Conservation (phyloP, 2,888 invertebrate species). For the Hymenopus coronatus region DNA sequence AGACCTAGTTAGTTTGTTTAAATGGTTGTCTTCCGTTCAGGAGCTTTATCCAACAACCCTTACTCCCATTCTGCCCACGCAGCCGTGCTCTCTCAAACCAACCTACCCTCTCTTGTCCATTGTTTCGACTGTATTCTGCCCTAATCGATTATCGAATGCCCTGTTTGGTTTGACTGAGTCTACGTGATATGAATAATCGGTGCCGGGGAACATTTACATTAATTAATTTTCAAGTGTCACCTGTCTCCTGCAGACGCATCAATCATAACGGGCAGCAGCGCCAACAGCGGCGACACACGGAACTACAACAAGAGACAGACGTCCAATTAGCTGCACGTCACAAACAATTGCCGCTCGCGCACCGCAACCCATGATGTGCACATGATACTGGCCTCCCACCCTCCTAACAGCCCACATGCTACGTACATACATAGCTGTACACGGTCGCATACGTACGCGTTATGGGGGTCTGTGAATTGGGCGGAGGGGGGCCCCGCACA, state of each 20-base stretch:
- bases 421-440: not conserved
- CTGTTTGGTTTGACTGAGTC: slow-evolving; percentile 24
- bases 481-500: too few species aligned
- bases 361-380: slow-evolving; percentile 24
- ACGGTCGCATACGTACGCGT: not conserved
- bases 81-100: not conserved
- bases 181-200: slow-evolving; percentile 27
- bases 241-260: slow-evolving; percentile 30
- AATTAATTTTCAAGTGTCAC: slow-evolving; percentile 33
- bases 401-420: not conserved
- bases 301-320: slow-evolving; percentile 22
- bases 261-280: slow-evolving; percentile 27
- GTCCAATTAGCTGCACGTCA: slow-evolving; percentile 31
- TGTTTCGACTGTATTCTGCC: slow-evolving; percentile 13
- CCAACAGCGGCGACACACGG: slow-evolving; percentile 22
- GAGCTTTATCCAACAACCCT: not conserved
- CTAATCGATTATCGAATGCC: slow-evolving; percentile 27
- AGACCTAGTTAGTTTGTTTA: not conserved
- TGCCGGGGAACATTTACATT: slow-evolving; percentile 31
- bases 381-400: slow-evolving; percentile 2
- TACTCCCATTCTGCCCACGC: not conserved
- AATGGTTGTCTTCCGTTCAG: not conserved
- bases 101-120: not conserved
- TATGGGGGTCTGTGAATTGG: not conserved
- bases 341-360: slow-evolving; percentile 29